phyloP scores from a whole-genome alignment of 1,140 invertebrate species.

The Aphis gossypii region DNA sequence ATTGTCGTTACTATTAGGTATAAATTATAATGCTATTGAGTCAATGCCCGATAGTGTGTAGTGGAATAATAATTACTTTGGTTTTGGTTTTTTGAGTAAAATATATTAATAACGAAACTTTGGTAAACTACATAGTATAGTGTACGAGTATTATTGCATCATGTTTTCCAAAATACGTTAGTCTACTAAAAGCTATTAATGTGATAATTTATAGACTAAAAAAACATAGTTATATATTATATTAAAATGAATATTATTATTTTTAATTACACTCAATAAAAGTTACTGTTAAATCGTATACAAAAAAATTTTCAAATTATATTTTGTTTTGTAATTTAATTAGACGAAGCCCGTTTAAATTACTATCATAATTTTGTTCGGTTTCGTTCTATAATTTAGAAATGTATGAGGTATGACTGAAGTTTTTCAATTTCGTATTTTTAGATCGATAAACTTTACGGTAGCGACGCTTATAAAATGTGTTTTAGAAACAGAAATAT shows the following conservation, averaged over 20 bases:
- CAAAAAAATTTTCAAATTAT: neutral
- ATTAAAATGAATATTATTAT: neutral
- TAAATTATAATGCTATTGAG: neutral
- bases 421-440: neutral
- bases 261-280: neutral
- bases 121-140: neutral
- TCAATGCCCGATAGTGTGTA: neutral
- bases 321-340: neutral
- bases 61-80: neutral
- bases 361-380: neutral
- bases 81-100: neutral
- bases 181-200: neutral
- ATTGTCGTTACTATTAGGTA: neutral
- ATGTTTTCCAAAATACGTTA: neutral
- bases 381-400: neutral
- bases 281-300: neutral
- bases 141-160: neutral
- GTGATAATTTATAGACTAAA: neutral
- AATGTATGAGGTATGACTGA: neutral
- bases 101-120: neutral
- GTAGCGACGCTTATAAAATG: neutral
- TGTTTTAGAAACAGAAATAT: slow-evolving; percentile 1
- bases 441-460: slow-evolving; percentile 1
- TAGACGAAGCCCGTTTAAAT: neutral
- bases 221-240: neutral